Conservation (phyloP, 2,113 vertebrate genomes). For the Ptychochromis oligacanthus region DNA sequence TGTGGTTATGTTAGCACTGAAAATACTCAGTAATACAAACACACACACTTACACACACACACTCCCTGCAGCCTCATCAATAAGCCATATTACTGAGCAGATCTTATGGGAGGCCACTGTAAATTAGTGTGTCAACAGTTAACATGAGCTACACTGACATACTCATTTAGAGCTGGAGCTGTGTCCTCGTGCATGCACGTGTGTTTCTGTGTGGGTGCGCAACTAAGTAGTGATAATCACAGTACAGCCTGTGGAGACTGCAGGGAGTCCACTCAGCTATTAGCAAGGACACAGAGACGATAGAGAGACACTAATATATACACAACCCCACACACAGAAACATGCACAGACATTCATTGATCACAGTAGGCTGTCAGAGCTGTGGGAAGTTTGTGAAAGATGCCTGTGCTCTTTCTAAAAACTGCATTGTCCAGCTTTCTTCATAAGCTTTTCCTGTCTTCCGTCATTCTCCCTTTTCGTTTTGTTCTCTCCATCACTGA, state of each 20-base stretch:
- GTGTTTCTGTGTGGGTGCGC: constrained; percentile 39
- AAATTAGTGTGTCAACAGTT: constrained; percentile 77
- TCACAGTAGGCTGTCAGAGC: constrained; percentile 31
- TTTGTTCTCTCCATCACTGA: neutral
- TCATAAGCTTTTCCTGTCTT: neutral
- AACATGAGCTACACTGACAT: constrained; percentile 62
- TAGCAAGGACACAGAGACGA: constrained; percentile 72
- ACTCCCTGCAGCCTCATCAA: constrained; percentile 69
- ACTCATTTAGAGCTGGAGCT: neutral
- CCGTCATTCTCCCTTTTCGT: neutral
- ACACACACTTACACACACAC: constrained; percentile 12
- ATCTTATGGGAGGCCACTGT: constrained; percentile 70
- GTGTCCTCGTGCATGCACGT: neutral
- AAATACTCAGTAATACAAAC: constrained; percentile 44
- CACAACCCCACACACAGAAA: constrained; percentile 16
- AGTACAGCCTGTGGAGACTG: constrained; percentile 70
- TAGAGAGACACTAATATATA: constrained; percentile 53
- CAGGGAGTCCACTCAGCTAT: constrained; percentile 71
- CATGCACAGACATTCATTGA: constrained; percentile 30
- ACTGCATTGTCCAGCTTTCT: constrained; percentile 6
- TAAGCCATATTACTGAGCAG: constrained; percentile 68
- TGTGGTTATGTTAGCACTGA: constrained; percentile 13
- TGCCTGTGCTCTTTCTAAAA: constrained; percentile 21
- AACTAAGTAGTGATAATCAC: constrained; percentile 65
- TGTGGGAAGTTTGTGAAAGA: constrained; percentile 21